Percentiles rank a stretch among this genome's conserved stretches.
Evolutionary conservation across 2,888 invertebrate species (phyloP).

Genomic region (Gasteruption jaculator): DNA sequence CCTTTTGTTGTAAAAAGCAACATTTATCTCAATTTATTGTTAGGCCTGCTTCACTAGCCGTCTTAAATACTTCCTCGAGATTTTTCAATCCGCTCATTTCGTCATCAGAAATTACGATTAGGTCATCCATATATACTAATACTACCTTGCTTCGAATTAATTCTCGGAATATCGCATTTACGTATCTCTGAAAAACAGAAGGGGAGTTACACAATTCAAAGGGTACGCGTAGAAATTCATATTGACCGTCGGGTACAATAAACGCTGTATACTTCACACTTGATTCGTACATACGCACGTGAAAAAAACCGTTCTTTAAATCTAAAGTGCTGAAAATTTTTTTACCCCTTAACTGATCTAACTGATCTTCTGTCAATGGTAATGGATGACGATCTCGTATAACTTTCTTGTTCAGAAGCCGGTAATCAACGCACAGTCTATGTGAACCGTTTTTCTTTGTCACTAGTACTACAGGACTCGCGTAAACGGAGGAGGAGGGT

Average conservation of each 20-base stretch:
- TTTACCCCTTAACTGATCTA: constrained; percentile 22
- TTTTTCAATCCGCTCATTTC: constrained; percentile 13
- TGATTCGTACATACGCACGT: constrained; percentile 26
- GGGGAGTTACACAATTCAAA: constrained; percentile 33
- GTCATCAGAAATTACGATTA: constrained; percentile 20
- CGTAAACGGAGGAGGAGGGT: constrained; percentile 24
- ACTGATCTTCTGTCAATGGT: constrained; percentile 29
- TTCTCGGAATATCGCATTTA: constrained; percentile 22
- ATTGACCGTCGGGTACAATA: constrained; percentile 28
- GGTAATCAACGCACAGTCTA: constrained; percentile 29
- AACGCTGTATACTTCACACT: constrained; percentile 33
- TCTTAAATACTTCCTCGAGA: constrained; percentile 19
- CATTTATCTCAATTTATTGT: constrained; percentile 27
- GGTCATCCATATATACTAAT: constrained; percentile 23
- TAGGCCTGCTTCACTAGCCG: constrained; percentile 21
- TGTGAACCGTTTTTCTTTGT: constrained; percentile 24
- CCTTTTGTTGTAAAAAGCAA: constrained; percentile 17
- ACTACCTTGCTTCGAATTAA: constrained; percentile 18
- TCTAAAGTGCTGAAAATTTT: constrained; percentile 23
- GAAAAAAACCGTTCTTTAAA: constrained; percentile 32
- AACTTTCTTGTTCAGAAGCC: constrained; percentile 24
- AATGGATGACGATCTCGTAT: constrained; percentile 26
- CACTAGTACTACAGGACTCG: constrained; percentile 28
- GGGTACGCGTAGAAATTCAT: constrained; percentile 28
- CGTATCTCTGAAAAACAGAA: constrained; percentile 23